Base-by-base conservation (phyloP, 1,140 invertebrate genomes). In the Microplitis demolitor region DNA sequence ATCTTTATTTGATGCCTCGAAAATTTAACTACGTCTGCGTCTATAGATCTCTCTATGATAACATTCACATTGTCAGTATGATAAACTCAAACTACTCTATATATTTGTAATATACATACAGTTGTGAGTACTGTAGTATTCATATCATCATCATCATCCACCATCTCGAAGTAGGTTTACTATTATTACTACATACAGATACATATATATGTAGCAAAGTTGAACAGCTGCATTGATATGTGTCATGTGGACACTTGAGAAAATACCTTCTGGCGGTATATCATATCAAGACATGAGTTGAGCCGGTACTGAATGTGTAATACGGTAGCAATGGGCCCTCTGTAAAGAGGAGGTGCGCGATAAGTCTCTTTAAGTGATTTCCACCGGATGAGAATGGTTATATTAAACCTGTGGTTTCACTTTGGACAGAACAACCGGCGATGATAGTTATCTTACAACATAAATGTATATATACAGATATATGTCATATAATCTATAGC, bases 331-430 rank as follows among this genome's bases (percentile, higher is more conserved):
- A 63, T 39, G 61, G 35, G 61, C 13, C 39, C 11, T 45, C 39
- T 3, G 2, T 45, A 9, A n/a, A 34, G 61, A 63, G 11, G 61
- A 63, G 61, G 61, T 45, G 39, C 31, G 61, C 61, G 61, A 63
- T 63, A 63, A 63, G 61, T 63, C 61, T 63, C 61, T 63, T 13
- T 63, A 63, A 63, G 31, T 63, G 61, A 63, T 63, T 63, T 63
- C 61, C 33, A 11, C 61, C 61, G 61, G 61, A 63, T 63, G 61
- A 63, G 16, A 63, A 63, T 63, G 11, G 61, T 63, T 63, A 24
- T 24, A 24, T 24, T 24, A 63, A 63, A 9, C 11, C 34, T 63
- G 35, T 24, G 58, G 31, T 61, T 61, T 33, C 31, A 61, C 53
- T 16, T 56, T 56, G 53, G 4, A 56, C n/a, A 13, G 39, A 45